Evolutionary conservation across 2,888 invertebrate species (phyloP).

Genomic region (Phaonia tiefii): DNA sequence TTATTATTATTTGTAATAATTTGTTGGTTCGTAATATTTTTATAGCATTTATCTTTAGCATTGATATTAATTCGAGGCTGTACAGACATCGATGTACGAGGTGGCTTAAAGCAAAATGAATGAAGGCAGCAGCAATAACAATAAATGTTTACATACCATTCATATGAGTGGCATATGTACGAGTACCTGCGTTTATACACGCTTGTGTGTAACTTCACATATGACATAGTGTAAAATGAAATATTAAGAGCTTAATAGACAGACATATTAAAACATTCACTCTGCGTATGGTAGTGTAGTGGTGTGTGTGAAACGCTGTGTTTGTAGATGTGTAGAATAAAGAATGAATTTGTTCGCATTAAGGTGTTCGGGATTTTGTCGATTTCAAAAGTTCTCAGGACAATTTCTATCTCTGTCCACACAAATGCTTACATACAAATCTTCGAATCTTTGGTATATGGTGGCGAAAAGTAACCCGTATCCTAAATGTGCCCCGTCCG

Average conservation of each 20-base stretch:
- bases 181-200: too few relatives aligned
- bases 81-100: not conserved
- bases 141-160: not conserved
- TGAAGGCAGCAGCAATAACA: not conserved
- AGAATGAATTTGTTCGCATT: too few relatives aligned
- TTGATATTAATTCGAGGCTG: conserved; percentile 21
- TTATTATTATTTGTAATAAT: conserved; percentile 47
- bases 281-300: too few relatives aligned
- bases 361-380: too few relatives aligned
- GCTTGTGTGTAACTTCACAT: too few relatives aligned
- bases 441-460: too few relatives aligned
- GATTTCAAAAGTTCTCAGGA: too few relatives aligned
- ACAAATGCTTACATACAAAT: conserved; percentile 2
- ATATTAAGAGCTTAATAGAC: not conserved
- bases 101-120: conserved; percentile 18
- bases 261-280: not conserved
- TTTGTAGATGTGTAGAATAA: too few relatives aligned
- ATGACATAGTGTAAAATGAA: not conserved
- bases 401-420: not conserved
- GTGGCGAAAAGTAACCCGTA: too few relatives aligned
- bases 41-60: conserved; percentile 17
- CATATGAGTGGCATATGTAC: too few relatives aligned
- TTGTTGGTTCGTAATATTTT: conserved; percentile 44
- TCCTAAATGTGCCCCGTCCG: too few relatives aligned
- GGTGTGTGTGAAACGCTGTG: too few relatives aligned